Evolutionary conservation across 2,797 vertebrate genomes (phyloP), one percentile per base, ranked within the genome.

Genomic region (Odontamblyopus rebecca): DNA sequence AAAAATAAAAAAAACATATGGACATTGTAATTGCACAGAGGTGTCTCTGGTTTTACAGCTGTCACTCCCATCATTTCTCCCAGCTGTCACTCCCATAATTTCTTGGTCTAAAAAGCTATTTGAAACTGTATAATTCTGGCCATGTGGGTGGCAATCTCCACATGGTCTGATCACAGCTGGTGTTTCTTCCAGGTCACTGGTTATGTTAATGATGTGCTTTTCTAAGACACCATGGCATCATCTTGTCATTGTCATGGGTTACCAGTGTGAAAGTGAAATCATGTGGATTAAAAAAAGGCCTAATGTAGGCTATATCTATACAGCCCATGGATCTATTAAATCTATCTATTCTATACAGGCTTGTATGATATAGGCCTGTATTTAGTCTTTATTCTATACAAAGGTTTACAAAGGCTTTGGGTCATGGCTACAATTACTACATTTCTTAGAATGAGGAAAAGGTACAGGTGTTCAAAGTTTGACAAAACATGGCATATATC

Each of bases 161-260:
- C 35, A 23, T 23, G 3, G n/a, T 26, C 38, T 64, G 19, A 64
- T 44, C 38, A 44, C 62, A 64, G 62, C 12, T 8, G 2, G 19
- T n/a, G 38, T 19, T 50, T 48, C 13, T 50, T 50, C 44, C 44
- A 66, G 41, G 63, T 66, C 63, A 66, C 16, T 66, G 63, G 7
- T 15, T 2, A 50, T 50, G 7, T 18, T 50, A 18, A 66, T 50
- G 32, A 66, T 48, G 26, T 18, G n/a, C 41, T 50, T 29, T 50
- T 63, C 9, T 50, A 50, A 66, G 23, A 66, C 32, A 48, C 19
- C 4, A 29, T 64, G 62, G 62, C 41, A 27, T 44, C 11, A 26
- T 19, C 41, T 26, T 48, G 62, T 65, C 62, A 56, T 56, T 56
- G 54, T 56, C 53, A 23, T 4, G 54, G 2, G 54, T 26, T 56